These are phyloP conservation scores for Habroteleia sp. DNA, from an alignment of 2,888 invertebrate species.

Conservation along the genomic window DNA sequence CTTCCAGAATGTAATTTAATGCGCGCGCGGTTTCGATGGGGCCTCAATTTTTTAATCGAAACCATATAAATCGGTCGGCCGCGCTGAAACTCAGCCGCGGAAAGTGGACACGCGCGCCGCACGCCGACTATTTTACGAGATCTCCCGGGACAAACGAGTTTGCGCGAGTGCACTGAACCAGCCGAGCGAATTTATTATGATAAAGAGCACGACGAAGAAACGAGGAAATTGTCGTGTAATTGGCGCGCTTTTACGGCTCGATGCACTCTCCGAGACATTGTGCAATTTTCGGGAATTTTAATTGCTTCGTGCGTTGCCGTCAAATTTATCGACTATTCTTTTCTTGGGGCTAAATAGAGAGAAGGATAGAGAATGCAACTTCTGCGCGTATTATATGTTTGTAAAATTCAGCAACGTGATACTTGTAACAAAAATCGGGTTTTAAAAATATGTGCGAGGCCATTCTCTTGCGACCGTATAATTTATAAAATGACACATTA, in stretches of 20 bases:
- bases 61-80: conserved; percentile 40
- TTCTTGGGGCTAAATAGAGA: too few species aligned
- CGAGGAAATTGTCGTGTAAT: conserved; percentile 47
- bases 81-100: conserved; percentile 16
- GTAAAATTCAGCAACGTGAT: too few species aligned
- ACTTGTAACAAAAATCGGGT: too few species aligned
- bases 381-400: too few species aligned
- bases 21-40: conserved; percentile 34
- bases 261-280: neutral
- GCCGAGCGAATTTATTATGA: conserved; percentile 41
- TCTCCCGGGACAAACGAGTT: conserved; percentile 39
- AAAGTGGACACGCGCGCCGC: conserved; percentile 30
- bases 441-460: too few species aligned
- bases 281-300: conserved; percentile 12
- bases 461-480: too few species aligned
- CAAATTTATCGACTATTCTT: too few species aligned
- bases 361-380: too few species aligned
- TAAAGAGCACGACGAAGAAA: too few species aligned
- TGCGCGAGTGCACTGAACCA: conserved; percentile 26
- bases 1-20: conserved; percentile 50
- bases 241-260: conserved; percentile 12
- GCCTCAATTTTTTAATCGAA: conserved; percentile 28
- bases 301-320: too few species aligned
- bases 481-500: too few species aligned
- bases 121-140: conserved; percentile 35